Conservation (phyloP, 2,888 invertebrate species). For the Myathropa florea region DNA sequence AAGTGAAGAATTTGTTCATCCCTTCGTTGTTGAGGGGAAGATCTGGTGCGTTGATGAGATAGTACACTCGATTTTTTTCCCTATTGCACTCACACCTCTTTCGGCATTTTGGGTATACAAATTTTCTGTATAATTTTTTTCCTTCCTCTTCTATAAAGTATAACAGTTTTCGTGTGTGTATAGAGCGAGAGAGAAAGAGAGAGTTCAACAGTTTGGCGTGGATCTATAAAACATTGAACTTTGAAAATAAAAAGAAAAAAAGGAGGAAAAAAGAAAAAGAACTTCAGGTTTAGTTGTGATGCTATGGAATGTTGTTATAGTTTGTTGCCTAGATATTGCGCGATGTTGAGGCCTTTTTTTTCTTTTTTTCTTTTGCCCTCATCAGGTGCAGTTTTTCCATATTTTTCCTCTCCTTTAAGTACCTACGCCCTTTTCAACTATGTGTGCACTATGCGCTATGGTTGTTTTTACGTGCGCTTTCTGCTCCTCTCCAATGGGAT, state of each 20-base stretch:
- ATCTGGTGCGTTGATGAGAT: slow-evolving; percentile 48
- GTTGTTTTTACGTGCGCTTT: slow-evolving; percentile 1
- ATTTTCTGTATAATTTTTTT: slow-evolving; percentile 56
- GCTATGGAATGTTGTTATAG: slow-evolving; percentile 43
- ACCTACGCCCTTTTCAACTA: slow-evolving; percentile 68
- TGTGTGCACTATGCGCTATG: slow-evolving; percentile 40
- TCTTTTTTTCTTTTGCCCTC: neutral
- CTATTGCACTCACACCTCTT: slow-evolving; percentile 38
- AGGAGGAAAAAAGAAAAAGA: neutral
- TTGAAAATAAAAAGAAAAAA: slow-evolving; percentile 29
- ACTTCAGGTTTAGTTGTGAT: slow-evolving; percentile 9
- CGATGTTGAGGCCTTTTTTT: neutral
- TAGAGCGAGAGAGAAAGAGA: slow-evolving; percentile 29
- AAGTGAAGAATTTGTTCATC: neutral
- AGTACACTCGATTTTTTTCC: slow-evolving; percentile 34
- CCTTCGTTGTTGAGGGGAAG: neutral
- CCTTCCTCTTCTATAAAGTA: slow-evolving; percentile 37
- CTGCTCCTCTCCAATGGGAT: neutral
- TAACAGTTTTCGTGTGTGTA: slow-evolving; percentile 62
- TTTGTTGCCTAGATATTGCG: slow-evolving; percentile 33
- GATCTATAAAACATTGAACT: slow-evolving; percentile 63
- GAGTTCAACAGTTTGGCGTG: slow-evolving; percentile 71
- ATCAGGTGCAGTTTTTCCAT: slow-evolving; percentile 3
- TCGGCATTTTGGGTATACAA: slow-evolving; percentile 61
- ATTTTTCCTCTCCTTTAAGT: slow-evolving; percentile 4